phyloP scores from a whole-genome alignment of 2,113 vertebrate genomes.

The Philantomba maxwellii region DNA sequence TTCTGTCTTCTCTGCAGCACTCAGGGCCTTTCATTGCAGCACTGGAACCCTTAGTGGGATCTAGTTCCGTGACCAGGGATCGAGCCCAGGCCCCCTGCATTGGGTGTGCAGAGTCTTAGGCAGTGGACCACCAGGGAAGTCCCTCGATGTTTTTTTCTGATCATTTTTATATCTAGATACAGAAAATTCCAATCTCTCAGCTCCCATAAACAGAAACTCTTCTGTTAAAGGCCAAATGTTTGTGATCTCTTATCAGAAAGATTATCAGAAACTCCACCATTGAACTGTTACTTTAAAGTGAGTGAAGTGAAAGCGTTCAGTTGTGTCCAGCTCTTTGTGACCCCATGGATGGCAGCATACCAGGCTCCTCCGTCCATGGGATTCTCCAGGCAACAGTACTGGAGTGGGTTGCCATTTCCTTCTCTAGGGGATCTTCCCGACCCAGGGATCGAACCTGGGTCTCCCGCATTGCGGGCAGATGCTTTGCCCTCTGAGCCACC shows the following conservation, averaged over 20 bases:
- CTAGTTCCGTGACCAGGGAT: background rate
- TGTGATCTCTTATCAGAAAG: slow-evolving; percentile 69
- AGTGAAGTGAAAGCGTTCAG: too few species aligned
- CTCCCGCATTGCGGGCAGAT: too few species aligned
- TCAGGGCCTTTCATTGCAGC: background rate
- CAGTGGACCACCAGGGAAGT: background rate
- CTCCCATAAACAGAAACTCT: background rate
- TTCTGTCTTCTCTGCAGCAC: background rate
- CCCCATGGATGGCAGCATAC: too few species aligned
- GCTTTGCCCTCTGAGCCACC: too few species aligned
- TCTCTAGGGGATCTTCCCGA: too few species aligned
- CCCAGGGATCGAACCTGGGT: too few species aligned
- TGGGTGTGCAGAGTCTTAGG: background rate
- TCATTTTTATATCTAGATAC: background rate
- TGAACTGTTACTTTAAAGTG: too few species aligned
- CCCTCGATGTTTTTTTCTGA: background rate
- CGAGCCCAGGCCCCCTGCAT: background rate
- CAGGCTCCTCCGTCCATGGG: too few species aligned
- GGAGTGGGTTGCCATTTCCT: too few species aligned
- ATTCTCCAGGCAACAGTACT: too few species aligned
- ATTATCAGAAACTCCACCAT: too few species aligned
- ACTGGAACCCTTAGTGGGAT: background rate
- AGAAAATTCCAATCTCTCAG: background rate
- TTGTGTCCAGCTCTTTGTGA: too few species aligned
- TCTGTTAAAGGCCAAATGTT: background rate